These are phyloP conservation scores for Pungitius pungitius DNA, from an alignment of 2,113 vertebrate genomes.

Conservation along the genomic window DNA sequence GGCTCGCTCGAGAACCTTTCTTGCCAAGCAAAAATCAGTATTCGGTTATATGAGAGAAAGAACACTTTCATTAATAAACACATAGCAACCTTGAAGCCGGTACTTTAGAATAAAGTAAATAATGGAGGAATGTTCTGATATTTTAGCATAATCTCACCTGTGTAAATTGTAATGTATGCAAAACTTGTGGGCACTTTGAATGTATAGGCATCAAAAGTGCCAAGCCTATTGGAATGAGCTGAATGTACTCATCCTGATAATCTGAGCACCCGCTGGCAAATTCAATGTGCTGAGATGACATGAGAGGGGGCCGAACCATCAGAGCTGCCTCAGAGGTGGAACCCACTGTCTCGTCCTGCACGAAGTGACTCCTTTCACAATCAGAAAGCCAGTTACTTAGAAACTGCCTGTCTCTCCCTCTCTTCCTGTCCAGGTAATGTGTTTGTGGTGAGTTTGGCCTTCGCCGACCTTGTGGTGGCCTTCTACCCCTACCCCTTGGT, in stretches of 20 bases:
- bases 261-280: slow-evolving; percentile 6
- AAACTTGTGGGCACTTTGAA: slow-evolving; percentile 6
- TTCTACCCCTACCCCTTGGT: slow-evolving; percentile 92
- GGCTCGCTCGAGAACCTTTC: slow-evolving; percentile 39
- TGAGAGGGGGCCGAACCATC: slow-evolving; percentile 7
- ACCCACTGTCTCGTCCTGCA: background rate
- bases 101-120: background rate
- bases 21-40: background rate
- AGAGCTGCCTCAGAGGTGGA: slow-evolving; percentile 11
- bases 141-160: background rate
- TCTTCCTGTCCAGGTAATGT: slow-evolving; percentile 85
- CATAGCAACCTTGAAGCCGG: background rate
- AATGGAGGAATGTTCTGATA: background rate
- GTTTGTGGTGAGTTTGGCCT: slow-evolving; percentile 91
- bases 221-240: background rate
- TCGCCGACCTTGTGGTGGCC: slow-evolving; percentile 91
- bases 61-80: background rate
- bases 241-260: slow-evolving; percentile 15
- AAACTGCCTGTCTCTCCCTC: slow-evolving; percentile 26
- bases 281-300: slow-evolving; percentile 5
- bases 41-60: background rate
- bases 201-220: slow-evolving; percentile 6
- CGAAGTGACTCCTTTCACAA: background rate
- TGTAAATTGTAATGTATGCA: slow-evolving; percentile 5
- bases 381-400: background rate